Base-by-base conservation (phyloP, 2,888 invertebrate genomes). In the Nymphalis polychloros region DNA sequence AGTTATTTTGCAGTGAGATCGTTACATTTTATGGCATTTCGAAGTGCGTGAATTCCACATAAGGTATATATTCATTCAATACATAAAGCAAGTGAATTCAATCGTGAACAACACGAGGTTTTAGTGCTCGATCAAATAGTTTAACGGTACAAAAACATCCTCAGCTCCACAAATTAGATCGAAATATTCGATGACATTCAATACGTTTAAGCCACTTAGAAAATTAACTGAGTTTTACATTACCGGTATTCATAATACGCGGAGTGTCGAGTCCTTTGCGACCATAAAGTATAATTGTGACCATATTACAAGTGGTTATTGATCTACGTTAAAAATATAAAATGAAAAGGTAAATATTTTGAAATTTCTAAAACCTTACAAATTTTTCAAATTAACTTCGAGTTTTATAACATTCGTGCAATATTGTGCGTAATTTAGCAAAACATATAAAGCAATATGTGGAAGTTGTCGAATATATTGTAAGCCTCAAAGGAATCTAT, bases 1-100 rank as follows among this genome's bases (percentile, higher is more conserved):
- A 68, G 35, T 62, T 47, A 63, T 66, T 59, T 69, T 31, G 27
- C 47, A 57, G 57, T 41, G n/a, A 20, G 35, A 57, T 59, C 48
- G 53, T 70, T 64, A 65, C n/a, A 57, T 70, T 70, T 70, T 68
- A 70, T 70, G 19, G 67, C 62, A 59, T 53, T 64, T 41, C 55
- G 61, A 52, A 53, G 27, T 50, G 55, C 59, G 64, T 48, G 61
- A 55, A 63, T 23, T 46, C 67, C 60, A 50, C 61, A 13, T 59
- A 23, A 53, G 64, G 27, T 23, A 13, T 23, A 48, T 20, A 53
- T 55, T 31, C 4, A 23, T 49, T 46, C 60, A 41, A 62, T 47
- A 63, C 60, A 64, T 31, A 48, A 55, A 55, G 13, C 64, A 8
- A 8, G 48, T 41, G 53, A 61, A 55, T n/a, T 66, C 60, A n/a